Base-by-base conservation (phyloP, 2,113 vertebrate species). In the Cynocephalus volans region DNA sequence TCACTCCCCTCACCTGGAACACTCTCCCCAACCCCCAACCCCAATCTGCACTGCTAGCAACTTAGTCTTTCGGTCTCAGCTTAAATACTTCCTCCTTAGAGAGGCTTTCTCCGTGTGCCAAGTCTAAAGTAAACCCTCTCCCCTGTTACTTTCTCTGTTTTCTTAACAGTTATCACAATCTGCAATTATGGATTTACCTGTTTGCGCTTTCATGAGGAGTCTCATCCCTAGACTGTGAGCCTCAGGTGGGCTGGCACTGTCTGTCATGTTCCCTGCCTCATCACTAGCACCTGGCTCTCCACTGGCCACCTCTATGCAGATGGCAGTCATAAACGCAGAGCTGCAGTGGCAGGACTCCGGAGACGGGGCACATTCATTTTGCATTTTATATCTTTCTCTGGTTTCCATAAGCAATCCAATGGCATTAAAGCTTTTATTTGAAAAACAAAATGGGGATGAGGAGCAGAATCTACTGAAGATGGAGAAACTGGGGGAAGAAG, bases 121-220 rank as follows among this genome's bases (percentile, higher is more conserved):
- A 31, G 9, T 84, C 48, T 89, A 33, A 88, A 84, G 36, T 23
- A 45, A 18, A 54, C 52, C 69, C 45, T 77, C 60, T 88, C 23
- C 85, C 33, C 4, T 85, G 11, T 73, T 89, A 58, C 9, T 75
- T 89, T 64, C 72, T 92, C 65, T 73, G 45, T 81, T 50, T 84
- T 67, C 80, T 95, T 73, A 79, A 14, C 15, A 75, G 50, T n/a
- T 48, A 77, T 70, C 54, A 88, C 69, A 95, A n/a, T 85, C 52
- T 73, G 3, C 15, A 54, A 54, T 89, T 88, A 33, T 52, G 33
- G 33, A 52, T 83, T 69, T 69, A 48, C 50, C 65, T 82, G 52
- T 60, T 72, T 73, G 48, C 72, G 84, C 82, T 31, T 10, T 69
- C 33, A 70, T 80, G 36, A 65, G 65, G 70, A 75, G 36, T 87